phyloP scores from a whole-genome alignment of 2,113 vertebrate species.

The Pitta sordida region DNA sequence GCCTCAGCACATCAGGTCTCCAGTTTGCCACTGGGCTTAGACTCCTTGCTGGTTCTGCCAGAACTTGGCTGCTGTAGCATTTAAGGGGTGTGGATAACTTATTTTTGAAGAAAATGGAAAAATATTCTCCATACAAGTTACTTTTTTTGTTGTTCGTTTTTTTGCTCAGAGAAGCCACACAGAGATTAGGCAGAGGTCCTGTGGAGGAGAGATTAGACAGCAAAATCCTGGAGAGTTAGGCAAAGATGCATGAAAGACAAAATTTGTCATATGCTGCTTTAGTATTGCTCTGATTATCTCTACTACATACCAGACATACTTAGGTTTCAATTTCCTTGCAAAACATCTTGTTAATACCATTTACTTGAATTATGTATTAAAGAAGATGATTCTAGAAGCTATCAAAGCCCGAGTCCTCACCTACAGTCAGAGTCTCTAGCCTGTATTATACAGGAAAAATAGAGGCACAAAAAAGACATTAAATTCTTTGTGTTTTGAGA shows the following conservation, averaged over 20 bases:
- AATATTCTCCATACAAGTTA: neutral
- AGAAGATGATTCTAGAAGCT: neutral
- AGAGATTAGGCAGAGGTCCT: neutral
- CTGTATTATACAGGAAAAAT: neutral
- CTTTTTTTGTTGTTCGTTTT: neutral
- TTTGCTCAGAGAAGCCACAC: neutral
- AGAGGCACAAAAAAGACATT: neutral
- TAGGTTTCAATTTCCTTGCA: neutral
- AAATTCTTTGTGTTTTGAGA: neutral
- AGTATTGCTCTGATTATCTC: neutral
- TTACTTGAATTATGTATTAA: neutral
- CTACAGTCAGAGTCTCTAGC: neutral
- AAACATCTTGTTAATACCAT: neutral
- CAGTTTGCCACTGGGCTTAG: neutral
- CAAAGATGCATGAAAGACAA: neutral
- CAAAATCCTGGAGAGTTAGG: neutral
- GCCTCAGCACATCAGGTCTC: neutral
- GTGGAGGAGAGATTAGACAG: neutral
- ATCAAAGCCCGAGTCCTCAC: neutral
- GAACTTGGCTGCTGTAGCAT: neutral
- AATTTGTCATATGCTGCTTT: neutral
- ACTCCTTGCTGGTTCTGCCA: neutral
- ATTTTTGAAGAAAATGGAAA: neutral
- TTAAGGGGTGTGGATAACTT: neutral
- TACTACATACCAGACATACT: neutral